Evolutionary conservation across 2,797 vertebrate genomes (phyloP).

Genomic region (Clarias platycephalus): DNA sequence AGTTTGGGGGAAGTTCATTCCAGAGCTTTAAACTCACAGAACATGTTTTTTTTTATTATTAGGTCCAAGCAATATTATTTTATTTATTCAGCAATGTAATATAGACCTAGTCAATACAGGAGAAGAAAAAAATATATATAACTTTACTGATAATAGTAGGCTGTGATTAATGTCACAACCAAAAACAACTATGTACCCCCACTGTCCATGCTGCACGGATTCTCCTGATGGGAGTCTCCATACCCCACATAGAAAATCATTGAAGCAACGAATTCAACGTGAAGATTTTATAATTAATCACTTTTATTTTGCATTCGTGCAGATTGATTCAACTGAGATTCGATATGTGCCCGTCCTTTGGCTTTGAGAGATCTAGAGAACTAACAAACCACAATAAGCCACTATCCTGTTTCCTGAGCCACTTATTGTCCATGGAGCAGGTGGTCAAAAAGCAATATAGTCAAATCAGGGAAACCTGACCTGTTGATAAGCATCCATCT

Average conservation of each 20-base stretch:
- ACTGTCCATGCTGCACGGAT: no score
- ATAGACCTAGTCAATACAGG: no score
- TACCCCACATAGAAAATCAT: background rate
- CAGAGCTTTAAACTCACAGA: background rate
- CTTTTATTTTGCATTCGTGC: background rate
- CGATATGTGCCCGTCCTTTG: constrained; percentile 9
- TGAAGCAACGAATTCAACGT: background rate
- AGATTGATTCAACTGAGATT: background rate
- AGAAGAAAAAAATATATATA: background rate
- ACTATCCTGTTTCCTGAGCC: constrained; percentile 47
- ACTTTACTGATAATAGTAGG: background rate
- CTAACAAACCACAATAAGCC: constrained; percentile 42
- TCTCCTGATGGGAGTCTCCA: background rate
- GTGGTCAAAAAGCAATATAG: constrained; percentile 40
- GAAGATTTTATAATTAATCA: background rate
- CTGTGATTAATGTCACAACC: background rate
- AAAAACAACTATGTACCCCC: background rate
- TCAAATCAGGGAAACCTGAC: constrained; percentile 41
- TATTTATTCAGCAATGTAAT: background rate
- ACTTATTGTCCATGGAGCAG: constrained; percentile 42
- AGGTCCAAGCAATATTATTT: background rate
- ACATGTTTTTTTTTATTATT: background rate
- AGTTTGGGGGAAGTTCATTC: background rate
- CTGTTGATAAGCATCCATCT: constrained; percentile 28
- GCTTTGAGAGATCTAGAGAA: constrained; percentile 18